These are phyloP conservation scores for Coelopa frigida DNA, from an alignment of 1,140 invertebrate genomes.

Conservation along the genomic window DNA sequence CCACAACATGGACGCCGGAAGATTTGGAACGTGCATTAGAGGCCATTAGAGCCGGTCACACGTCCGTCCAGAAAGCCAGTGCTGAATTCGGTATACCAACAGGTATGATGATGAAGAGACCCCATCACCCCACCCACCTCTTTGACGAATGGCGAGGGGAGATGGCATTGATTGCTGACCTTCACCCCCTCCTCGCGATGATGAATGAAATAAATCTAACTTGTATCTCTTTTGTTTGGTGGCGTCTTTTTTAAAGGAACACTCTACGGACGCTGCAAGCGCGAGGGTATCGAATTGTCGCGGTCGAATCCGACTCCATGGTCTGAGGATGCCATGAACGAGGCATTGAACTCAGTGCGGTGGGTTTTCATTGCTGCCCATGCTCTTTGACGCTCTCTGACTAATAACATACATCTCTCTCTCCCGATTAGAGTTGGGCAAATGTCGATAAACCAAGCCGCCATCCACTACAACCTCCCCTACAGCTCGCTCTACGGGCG, in stretches of 20 bases:
- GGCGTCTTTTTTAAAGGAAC: conserved; percentile 51
- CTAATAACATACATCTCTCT: conserved; percentile 3
- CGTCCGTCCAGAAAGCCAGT: conserved; percentile 78
- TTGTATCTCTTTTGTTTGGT: background rate
- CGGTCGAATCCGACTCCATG: conserved; percentile 79
- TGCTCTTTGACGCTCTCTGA: background rate
- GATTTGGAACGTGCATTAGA: conserved; percentile 75
- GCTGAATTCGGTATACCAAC: conserved; percentile 79
- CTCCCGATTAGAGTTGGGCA: conserved; percentile 62
- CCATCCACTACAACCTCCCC: conserved; percentile 84
- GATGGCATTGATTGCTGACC: too few species aligned
- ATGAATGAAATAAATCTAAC: too few species aligned
- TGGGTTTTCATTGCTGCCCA: conserved; percentile 35
- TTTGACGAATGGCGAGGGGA: too few species aligned
- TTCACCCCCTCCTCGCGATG: too few species aligned
- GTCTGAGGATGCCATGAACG: conserved; percentile 84
- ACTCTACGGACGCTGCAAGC: conserved; percentile 76
- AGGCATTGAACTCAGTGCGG: conserved; percentile 80
- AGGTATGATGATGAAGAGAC: too few species aligned
- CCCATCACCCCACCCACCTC: too few species aligned
- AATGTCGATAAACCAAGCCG: conserved; percentile 88
- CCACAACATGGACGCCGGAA: conserved; percentile 77
- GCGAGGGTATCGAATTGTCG: conserved; percentile 79
- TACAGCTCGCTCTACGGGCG: conserved; percentile 83
- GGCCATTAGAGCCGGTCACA: conserved; percentile 71